These are phyloP conservation scores for Sepiola atlantica DNA, from an alignment of 2,888 invertebrate genomes.

Conservation along the genomic window DNA sequence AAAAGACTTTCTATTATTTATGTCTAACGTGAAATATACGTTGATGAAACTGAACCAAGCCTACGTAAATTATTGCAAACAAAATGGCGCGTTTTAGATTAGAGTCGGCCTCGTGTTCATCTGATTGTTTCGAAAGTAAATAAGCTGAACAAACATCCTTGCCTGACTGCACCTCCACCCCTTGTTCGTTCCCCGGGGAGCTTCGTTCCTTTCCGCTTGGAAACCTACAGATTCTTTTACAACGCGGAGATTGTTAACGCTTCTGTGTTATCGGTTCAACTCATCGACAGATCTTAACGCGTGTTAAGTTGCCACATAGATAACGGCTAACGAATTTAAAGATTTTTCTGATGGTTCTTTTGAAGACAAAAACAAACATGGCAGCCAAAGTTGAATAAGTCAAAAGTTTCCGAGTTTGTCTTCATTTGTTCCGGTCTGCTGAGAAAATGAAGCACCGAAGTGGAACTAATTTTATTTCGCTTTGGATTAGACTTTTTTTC, in stretches of 20 bases:
- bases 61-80: too few relatives aligned
- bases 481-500: background rate
- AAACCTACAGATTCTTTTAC: background rate
- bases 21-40: background rate
- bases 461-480: background rate
- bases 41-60: too few relatives aligned
- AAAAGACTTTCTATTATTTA: background rate
- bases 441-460: background rate
- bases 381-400: background rate
- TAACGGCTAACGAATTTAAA: background rate
- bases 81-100: too few relatives aligned
- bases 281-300: background rate
- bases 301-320: background rate
- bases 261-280: background rate
- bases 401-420: background rate
- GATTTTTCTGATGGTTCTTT: background rate
- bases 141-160: background rate
- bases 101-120: too few relatives aligned
- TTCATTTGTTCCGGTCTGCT: slow-evolving; percentile 32
- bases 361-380: background rate
- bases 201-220: background rate
- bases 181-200: background rate
- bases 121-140: too few relatives aligned
- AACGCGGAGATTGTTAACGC: background rate
- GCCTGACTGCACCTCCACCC: background rate